Evolutionary conservation across 2,888 invertebrate genomes (phyloP), one percentile per base, ranked within the genome.

Genomic region (Steromphala cineraria): DNA sequence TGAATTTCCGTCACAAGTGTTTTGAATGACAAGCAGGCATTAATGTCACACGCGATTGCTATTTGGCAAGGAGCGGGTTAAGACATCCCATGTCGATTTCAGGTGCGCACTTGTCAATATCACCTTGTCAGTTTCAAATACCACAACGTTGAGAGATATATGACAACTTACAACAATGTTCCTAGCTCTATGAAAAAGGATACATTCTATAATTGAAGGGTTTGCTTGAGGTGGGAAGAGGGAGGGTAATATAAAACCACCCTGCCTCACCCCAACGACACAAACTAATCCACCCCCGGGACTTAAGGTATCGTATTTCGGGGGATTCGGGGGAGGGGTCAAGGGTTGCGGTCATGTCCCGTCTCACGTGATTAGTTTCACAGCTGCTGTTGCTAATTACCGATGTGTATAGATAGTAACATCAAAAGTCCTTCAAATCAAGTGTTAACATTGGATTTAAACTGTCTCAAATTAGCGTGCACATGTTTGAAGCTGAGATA

Each of bases 81-180:
- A 36, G 71, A 31, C 36, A 36, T 71, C 71, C 17, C 17, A 19
- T 17, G 19, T 19, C 28, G 19, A n/a, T 31, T 36, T 19, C 71
- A 71, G 36, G 19, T 36, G 36, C 71, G 19, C 19, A 36, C 36
- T 31, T 71, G 71, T 71, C 71, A 71, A 71, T 71, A 71, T 28
- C 71, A 17, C 71, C 31, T 40, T 71, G 36, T 71, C 71, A 40
- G n/a, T 71, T 71, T 71, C 71, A 31, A 71, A 71, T 36, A 19
- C 17, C 71, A 71, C 71, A 15, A 17, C 31, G 31, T 19, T 36
- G 40, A 71, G 40, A 19, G 19, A 71, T 71, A 36, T 31, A 71
- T 36, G 71, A 31, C 36, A 36, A 36, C 36, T 71, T 36, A 19
- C 17, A 19, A 36, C 28, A 13, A n/a, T 31, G 36, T 31, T 71